A percentile compares a stretch with the other conserved stretches of the same genome.
Conservation (phyloP, 2,888 invertebrate species). For the Pseudeuparius sepicola region DNA sequence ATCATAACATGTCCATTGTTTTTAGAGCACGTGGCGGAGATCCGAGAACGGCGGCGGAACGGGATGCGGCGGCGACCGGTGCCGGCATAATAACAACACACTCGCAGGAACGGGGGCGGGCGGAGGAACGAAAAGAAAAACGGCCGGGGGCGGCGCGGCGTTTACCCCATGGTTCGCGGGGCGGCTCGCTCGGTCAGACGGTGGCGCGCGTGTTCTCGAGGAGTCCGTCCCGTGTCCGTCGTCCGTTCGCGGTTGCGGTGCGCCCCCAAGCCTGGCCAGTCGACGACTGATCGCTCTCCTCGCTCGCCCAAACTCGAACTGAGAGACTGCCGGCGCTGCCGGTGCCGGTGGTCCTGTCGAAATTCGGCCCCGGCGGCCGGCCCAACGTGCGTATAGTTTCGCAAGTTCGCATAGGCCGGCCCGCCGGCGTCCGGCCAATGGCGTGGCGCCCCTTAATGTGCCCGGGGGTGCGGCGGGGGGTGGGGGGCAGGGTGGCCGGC, state of each 20-base stretch:
- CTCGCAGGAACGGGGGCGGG: too few species aligned
- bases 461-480: constrained; percentile 34
- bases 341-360: too few species aligned
- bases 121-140: constrained; percentile 32
- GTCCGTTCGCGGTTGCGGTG: constrained; percentile 4
- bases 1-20: constrained; percentile 40
- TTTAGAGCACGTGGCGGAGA: constrained; percentile 33
- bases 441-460: constrained; percentile 35
- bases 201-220: too few species aligned
- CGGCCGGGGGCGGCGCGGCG: constrained; percentile 18
- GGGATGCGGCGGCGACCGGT: too few species aligned
- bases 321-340: too few species aligned
- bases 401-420: constrained; percentile 37
- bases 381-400: constrained; percentile 34
- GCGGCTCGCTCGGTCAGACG: constrained; percentile 2
- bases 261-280: not conserved
- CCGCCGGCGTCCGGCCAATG: constrained; percentile 36
- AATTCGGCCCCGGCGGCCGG: too few species aligned
- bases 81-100: too few species aligned
- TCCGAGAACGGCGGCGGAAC: constrained; percentile 27
- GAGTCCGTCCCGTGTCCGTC: constrained; percentile 1
- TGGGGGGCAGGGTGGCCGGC: constrained; percentile 33
- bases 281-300: constrained; percentile 29
- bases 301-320: constrained; percentile 10
- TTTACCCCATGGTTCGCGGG: constrained; percentile 34